These are phyloP conservation scores for Diorhabda carinulata DNA, from an alignment of 1,140 invertebrate genomes.

Conservation along the genomic window DNA sequence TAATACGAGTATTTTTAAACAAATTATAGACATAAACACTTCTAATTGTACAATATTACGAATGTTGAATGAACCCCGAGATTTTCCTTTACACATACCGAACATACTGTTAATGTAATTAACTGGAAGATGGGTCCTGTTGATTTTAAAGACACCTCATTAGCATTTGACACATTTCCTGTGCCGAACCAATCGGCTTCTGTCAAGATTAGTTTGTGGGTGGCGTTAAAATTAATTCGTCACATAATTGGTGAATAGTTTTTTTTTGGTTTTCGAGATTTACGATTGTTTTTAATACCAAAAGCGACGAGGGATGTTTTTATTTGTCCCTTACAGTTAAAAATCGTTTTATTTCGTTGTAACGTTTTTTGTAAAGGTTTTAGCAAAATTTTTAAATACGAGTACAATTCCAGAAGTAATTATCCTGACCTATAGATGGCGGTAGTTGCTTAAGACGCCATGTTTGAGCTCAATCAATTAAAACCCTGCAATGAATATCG, in stretches of 20 bases:
- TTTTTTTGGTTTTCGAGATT: neutral
- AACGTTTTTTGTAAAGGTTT: no score
- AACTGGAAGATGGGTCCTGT: slow-evolving; percentile 8
- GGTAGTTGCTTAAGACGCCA: no score
- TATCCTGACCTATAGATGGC: no score
- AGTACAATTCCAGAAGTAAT: no score
- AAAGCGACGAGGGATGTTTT: neutral
- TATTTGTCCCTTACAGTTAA: no score
- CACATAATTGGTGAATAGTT: slow-evolving; percentile 10
- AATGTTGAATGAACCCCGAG: neutral
- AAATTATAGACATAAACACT: no score
- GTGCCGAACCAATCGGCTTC: slow-evolving; percentile 17
- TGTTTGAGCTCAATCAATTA: no score
- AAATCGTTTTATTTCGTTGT: no score
- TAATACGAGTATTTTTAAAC: no score
- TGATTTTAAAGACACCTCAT: slow-evolving; percentile 22
- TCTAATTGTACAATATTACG: no score
- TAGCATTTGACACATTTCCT: slow-evolving; percentile 26
- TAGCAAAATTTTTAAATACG: no score
- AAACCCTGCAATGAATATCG: no score
- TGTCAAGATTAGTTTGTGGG: slow-evolving; percentile 22
- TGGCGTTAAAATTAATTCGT: slow-evolving; percentile 17
- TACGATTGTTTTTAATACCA: neutral
- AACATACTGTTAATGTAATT: slow-evolving; percentile 16
- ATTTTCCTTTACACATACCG: slow-evolving; percentile 10